Conservation (phyloP, 1,140 invertebrate genomes). For the Lasioglossum albipes region DNA sequence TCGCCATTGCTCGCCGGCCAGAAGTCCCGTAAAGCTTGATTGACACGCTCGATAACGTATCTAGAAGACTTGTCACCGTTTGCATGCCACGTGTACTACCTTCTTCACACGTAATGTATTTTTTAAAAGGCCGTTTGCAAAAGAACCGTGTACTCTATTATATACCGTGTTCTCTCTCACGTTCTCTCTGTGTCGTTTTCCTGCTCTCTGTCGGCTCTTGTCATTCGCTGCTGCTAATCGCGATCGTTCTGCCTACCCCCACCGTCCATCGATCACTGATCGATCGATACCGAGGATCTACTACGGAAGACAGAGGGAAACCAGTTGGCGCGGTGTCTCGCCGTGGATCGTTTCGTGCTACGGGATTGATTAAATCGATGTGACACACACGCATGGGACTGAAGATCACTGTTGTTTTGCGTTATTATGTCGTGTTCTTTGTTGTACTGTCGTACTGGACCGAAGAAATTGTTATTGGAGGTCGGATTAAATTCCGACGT, state of each 20-base stretch:
- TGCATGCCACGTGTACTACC: constrained; percentile 46
- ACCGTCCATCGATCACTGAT: constrained; percentile 21
- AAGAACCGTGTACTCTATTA: constrained; percentile 11
- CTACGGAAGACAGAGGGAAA: neutral
- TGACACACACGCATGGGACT: too few relatives aligned
- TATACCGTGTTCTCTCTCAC: constrained; percentile 13
- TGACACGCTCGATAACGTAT: constrained; percentile 39
- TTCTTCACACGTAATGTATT: constrained; percentile 35
- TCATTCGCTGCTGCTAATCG: constrained; percentile 19
- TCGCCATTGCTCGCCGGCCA: constrained; percentile 6
- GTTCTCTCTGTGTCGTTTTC: constrained; percentile 42
- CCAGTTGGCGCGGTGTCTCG: neutral
- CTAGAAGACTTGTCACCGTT: constrained; percentile 27
- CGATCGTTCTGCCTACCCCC: constrained; percentile 11
- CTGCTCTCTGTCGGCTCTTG: constrained; percentile 44
- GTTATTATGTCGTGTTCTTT: too few relatives aligned
- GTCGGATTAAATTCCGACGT: too few relatives aligned
- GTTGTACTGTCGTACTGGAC: too few relatives aligned
- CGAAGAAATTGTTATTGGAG: too few relatives aligned
- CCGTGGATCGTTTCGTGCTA: too few relatives aligned
- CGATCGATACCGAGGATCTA: constrained; percentile 22
- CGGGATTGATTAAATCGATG: too few relatives aligned
- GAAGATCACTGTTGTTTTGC: too few relatives aligned
- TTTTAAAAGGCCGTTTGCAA: constrained; percentile 20
- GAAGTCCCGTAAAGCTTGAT: constrained; percentile 24